Evolutionary conservation across 2,113 vertebrate genomes (phyloP), one percentile per base, ranked within the genome.

Genomic region (Ptilorrhoa leucosticta): DNA sequence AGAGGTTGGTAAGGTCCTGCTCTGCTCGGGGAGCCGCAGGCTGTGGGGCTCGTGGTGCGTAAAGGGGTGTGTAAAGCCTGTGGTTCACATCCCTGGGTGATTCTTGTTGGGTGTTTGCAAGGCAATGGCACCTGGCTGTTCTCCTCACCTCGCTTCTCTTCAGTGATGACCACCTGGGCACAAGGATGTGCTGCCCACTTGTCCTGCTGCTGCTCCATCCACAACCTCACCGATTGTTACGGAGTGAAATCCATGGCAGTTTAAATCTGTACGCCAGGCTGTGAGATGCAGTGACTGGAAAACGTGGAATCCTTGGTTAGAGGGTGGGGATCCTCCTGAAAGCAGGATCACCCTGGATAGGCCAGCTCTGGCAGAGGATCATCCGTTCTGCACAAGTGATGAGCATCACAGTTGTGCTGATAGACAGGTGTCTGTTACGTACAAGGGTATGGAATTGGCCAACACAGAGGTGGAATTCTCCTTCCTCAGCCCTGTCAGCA

Each of bases 1-100:
- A 14, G 56, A 31, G 48, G 50, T 35, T 80, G 40, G 6, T 33
- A 14, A 77, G 63, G 37, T 28, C 7, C 28, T 58, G 68, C 53
- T 85, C 28, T 1, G 2, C 61, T 57, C 0, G 0, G 5, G 40
- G 60, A 61, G 28, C 54, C 0, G 0, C 23, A 8, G 31, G 2
- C 1, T 19, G 27, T 56, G 47, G 40, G 65, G 78, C 40, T 82
- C 2, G 0, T 2, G 7, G 12, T 45, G 37, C 33, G 18, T 10
- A 15, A 42, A 57, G 31, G 15, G 12, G 30, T 31, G 14, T 60
- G 45, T 2, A 2, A 58, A 44, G 27, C 23, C 40, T 71, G 56
- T 60, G 40, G 8, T 27, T 78, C 56, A 31, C 33, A 0, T 20
- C 18, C 28, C 30, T 47, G 71, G 5, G 7, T 69, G 58, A 18